These are phyloP conservation scores for Lamellibrachia columna DNA, from an alignment of 2,888 invertebrate genomes.

Conservation along the genomic window DNA sequence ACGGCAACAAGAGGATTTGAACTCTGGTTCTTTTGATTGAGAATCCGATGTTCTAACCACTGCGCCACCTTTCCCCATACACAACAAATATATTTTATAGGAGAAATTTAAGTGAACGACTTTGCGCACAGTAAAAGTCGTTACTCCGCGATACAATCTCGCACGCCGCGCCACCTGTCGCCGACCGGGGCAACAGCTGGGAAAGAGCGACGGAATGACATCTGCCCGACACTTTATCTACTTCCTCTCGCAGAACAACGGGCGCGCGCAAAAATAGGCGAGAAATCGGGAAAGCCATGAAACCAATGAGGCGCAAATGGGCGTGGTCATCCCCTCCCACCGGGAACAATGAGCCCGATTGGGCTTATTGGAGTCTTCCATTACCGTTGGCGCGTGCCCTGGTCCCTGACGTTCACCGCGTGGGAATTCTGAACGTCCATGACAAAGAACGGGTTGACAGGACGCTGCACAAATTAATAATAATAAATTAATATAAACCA, in stretches of 20 bases:
- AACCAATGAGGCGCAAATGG: constrained; percentile 3
- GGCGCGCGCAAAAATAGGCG: background rate
- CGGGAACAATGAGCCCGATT: constrained; percentile 1
- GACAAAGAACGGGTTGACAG: background rate
- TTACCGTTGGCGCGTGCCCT: background rate
- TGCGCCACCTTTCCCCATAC: background rate
- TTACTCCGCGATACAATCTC: background rate
- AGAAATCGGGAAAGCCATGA: background rate
- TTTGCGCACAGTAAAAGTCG: background rate
- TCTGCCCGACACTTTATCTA: background rate
- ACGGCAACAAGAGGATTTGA: too few relatives aligned
- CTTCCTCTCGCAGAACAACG: background rate
- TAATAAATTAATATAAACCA: too few relatives aligned
- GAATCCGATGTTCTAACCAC: too few relatives aligned
- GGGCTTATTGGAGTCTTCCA: background rate
- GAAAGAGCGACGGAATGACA: background rate
- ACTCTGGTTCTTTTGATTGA: too few relatives aligned
- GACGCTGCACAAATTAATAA: background rate
- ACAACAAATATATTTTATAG: background rate
- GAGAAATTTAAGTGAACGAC: background rate
- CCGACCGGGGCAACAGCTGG: background rate
- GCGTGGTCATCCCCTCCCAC: background rate
- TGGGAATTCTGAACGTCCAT: background rate
- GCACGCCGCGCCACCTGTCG: background rate
- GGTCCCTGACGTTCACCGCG: background rate